Base-by-base conservation (phyloP, 2,113 vertebrate genomes). In the Archilochus colubris region DNA sequence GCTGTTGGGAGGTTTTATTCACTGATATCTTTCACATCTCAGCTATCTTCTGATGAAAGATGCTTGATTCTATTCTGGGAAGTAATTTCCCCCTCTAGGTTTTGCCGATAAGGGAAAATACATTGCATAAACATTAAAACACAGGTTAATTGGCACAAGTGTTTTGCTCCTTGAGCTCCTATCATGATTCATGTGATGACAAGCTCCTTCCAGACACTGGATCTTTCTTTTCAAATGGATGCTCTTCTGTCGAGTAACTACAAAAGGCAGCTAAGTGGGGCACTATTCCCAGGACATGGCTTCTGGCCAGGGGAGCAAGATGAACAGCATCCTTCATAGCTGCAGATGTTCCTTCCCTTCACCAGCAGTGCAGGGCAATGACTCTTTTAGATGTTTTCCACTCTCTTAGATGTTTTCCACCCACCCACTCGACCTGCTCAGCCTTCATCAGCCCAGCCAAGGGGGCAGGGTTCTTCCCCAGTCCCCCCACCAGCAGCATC, bases 251-350 rank as follows among this genome's bases (percentile, higher is more conserved):
- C 5, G 0, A 81, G 8, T 61, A 78, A 91, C 76, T 46, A 57
- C 88, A 86, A 95, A 90, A 90, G 89, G 96, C 94, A 95, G 93
- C 80, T 83, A 81, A 91, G 76, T 86, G 90, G 72, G 93, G 57
- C 85, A 58, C 76, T 68, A 88, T 72, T 97, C 91, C 93, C 93
- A 88, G 89, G 85, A 86, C 31, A 0, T 50, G 82, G 89, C 93
- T 89, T 64, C 91, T 88, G 95, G 85, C 93, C 91, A 88, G 91
- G 89, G 90, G 57, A 88, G 24, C 1, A 6, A 88, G 88, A 88
- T 23, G 85, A 91, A 82, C 93, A 94, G 7, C 79, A 57, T 48
- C 82, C 61, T 83, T 44, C 0, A 0, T 14, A 75, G 87, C 64
- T 94, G 94, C 91, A 97, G 87, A 86, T 74, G 69, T 61, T 89